These are phyloP conservation scores for Pampusana beccarii DNA, from an alignment of 2,113 vertebrate genomes.

Conservation along the genomic window DNA sequence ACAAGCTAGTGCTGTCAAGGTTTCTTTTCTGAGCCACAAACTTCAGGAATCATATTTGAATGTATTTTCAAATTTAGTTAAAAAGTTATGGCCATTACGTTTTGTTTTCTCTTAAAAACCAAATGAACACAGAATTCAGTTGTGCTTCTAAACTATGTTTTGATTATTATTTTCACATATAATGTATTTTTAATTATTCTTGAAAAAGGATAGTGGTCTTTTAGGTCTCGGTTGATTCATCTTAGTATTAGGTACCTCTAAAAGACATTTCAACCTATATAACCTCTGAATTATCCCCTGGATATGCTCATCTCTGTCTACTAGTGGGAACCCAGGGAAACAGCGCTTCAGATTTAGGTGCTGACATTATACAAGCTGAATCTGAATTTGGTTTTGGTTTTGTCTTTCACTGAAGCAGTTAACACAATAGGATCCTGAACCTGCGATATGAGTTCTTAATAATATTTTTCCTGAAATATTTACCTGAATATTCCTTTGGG, in stretches of 20 bases:
- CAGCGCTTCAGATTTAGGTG: background rate
- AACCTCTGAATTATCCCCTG: background rate
- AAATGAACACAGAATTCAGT: background rate
- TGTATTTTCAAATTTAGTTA: background rate
- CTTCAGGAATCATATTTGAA: background rate
- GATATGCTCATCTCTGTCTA: background rate
- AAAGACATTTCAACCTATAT: background rate
- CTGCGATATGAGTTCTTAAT: background rate
- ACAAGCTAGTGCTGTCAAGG: background rate
- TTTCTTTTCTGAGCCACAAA: background rate
- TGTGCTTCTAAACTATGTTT: background rate
- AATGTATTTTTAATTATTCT: background rate
- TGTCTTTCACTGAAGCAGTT: background rate
- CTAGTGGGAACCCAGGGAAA: background rate
- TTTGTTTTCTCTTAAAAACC: background rate
- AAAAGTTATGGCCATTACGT: background rate
- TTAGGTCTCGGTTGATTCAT: background rate
- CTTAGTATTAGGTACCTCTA: background rate
- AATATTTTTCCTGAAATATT: background rate
- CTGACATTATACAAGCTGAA: background rate
- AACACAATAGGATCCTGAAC: background rate
- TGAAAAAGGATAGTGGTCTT: rapidly evolving
- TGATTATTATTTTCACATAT: background rate
- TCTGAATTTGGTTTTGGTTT: background rate
- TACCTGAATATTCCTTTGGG: background rate